These are phyloP conservation scores for Lasioglossum baleicum DNA, from an alignment of 1,140 invertebrate species.

Conservation along the genomic window DNA sequence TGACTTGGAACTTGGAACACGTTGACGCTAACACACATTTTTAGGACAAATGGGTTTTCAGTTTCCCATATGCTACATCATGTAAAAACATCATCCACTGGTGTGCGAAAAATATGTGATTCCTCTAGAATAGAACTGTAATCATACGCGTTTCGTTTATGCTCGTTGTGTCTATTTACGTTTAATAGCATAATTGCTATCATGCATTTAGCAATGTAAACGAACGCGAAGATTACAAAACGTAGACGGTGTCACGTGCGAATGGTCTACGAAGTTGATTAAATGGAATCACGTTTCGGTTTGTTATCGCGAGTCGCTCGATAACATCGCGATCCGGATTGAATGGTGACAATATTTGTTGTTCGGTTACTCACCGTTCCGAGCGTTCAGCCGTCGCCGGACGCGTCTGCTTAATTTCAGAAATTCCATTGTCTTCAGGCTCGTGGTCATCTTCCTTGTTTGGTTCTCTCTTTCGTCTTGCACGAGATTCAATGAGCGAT, in stretches of 20 bases:
- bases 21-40: no score
- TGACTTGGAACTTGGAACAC: no score
- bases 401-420: constrained; percentile 58
- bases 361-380: constrained; percentile 60
- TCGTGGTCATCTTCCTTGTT: constrained; percentile 48
- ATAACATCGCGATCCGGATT: constrained; percentile 2
- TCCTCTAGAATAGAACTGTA: neutral
- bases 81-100: no score
- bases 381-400: constrained; percentile 56
- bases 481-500: neutral
- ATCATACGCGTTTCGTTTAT: neutral
- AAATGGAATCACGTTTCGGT: neutral
- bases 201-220: no score
- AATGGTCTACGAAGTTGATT: neutral
- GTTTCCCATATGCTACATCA: no score
- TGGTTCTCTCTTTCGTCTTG: neutral
- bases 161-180: neutral
- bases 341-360: constrained; percentile 11
- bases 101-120: neutral
- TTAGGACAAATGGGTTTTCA: no score
- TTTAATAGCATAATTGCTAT: no score
- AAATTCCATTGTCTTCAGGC: constrained; percentile 55
- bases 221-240: neutral
- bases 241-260: constrained; percentile 16
- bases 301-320: constrained; percentile 23